Evolutionary conservation across 1,140 invertebrate species (phyloP), one percentile per base, ranked within the genome.

Genomic region (Papilio glaucus): DNA sequence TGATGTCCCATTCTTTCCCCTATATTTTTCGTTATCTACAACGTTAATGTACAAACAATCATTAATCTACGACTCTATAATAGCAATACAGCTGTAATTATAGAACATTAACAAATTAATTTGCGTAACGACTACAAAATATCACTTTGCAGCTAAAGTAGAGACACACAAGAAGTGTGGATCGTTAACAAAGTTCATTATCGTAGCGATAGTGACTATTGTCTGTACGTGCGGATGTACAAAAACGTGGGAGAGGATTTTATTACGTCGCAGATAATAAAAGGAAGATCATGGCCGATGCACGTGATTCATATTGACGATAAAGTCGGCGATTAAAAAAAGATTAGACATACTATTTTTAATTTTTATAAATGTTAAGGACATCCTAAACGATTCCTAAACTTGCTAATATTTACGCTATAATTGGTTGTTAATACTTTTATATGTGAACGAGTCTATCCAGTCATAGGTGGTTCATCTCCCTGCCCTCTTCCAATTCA

Each of bases 161-260:
- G 37, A 38, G 6, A 33, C 8, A n/a, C 18, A 12, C 15, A 37
- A 65, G 39, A 38, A 38, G 33, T 24, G 13, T 65, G 12, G 33
- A 65, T 65, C 41, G 12, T 68, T 68, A 72, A 73, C 37, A 39
- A 57, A 33, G 78, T 80, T 83, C 70, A 70, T 83, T 81, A 85
- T 81, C 71, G n/a, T n/a, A n/a, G 71, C 42, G 74, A 80, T 77
- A 78, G 76, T 74, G 82, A 76, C 69, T 69, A 77, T 77, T 57
- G 42, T 67, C 4, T 60, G 39, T 73, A 76, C 70, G 72, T 75
- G 76, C 74, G 57, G 76, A 76, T 65, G n/a, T 33, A 86, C 77
- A 89, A 90, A 89, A 90, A 90, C 86, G 86, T 89, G 88, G 72
- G 87, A 86, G 77, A 65, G 38, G 42, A 72, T 81, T 83, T 79